phyloP scores from a whole-genome alignment of 2,113 vertebrate genomes.

The Aldabrachelys gigantea region DNA sequence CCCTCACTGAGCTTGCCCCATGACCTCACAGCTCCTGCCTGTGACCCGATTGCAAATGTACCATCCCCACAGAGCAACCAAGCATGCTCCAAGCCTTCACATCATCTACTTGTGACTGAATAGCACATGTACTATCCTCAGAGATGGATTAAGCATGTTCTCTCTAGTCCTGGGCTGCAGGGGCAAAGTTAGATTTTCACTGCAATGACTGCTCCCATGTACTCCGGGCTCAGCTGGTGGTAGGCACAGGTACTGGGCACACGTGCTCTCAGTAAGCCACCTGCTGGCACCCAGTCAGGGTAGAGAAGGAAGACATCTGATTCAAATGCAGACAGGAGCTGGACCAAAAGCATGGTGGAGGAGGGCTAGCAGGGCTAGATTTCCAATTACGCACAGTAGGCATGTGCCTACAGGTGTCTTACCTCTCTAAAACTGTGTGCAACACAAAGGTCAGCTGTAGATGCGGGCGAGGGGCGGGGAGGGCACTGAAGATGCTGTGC shows the following conservation, averaged over 20 bases:
- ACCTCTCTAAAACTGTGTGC: too few relatives aligned
- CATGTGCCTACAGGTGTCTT: too few relatives aligned
- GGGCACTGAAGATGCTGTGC: too few relatives aligned
- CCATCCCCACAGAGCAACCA: neutral
- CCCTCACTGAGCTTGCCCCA: neutral
- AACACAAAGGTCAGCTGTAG: too few relatives aligned
- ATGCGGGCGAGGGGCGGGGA: rapidly evolving
- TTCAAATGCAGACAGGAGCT: neutral
- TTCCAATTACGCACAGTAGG: too few relatives aligned
- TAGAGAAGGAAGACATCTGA: neutral
- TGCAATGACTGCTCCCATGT: too few relatives aligned
- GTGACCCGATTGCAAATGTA: neutral
- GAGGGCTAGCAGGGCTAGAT: too few relatives aligned
- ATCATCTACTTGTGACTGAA: neutral
- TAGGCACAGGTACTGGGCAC: too few relatives aligned
- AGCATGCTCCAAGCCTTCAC: neutral
- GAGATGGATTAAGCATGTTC: too few relatives aligned
- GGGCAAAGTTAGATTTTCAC: neutral
- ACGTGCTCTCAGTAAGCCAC: neutral
- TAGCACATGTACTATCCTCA: neutral
- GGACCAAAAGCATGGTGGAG: neutral
- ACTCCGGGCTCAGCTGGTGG: too few relatives aligned
- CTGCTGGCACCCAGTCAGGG: neutral
- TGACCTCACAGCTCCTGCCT: neutral
- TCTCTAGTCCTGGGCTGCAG: too few relatives aligned